These are phyloP conservation scores for Lophochroa leadbeateri DNA, from an alignment of 2,113 vertebrate genomes.

Conservation along the genomic window DNA sequence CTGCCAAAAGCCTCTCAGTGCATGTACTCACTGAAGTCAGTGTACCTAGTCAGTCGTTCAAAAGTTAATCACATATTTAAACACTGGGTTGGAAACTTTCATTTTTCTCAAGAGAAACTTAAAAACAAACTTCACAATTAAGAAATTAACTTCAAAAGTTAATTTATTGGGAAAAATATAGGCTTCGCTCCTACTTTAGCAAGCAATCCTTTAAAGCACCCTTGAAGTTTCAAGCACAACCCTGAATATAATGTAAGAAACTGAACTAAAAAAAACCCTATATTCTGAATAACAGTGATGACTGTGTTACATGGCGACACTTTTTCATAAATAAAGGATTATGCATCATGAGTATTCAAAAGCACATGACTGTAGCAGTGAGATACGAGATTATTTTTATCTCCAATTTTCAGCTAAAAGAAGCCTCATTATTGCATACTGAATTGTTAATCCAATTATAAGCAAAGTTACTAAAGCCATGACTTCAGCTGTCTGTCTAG, in stretches of 20 bases:
- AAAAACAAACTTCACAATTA: background rate
- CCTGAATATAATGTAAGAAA: background rate
- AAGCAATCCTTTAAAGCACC: background rate
- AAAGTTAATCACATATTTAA: background rate
- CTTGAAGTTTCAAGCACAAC: background rate
- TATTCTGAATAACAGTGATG: background rate
- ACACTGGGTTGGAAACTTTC: background rate
- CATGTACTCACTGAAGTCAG: background rate
- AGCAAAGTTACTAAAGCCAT: background rate
- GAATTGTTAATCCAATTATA: background rate
- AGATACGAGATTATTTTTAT: background rate
- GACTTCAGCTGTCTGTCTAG: background rate
- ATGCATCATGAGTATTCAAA: background rate
- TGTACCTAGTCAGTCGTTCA: background rate
- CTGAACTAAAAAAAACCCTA: rapidly evolving
- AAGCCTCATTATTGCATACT: background rate
- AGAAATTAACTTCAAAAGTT: background rate
- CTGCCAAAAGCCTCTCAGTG: background rate
- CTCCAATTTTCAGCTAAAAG: background rate
- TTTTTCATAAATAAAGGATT: background rate
- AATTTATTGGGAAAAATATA: background rate
- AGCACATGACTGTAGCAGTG: background rate
- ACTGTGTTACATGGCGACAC: background rate
- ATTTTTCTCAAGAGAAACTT: background rate
- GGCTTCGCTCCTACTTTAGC: background rate